Evolutionary conservation across 1,140 invertebrate species (phyloP), one percentile per base, ranked within the genome.

Genomic region (Drosophila pectinifera): DNA sequence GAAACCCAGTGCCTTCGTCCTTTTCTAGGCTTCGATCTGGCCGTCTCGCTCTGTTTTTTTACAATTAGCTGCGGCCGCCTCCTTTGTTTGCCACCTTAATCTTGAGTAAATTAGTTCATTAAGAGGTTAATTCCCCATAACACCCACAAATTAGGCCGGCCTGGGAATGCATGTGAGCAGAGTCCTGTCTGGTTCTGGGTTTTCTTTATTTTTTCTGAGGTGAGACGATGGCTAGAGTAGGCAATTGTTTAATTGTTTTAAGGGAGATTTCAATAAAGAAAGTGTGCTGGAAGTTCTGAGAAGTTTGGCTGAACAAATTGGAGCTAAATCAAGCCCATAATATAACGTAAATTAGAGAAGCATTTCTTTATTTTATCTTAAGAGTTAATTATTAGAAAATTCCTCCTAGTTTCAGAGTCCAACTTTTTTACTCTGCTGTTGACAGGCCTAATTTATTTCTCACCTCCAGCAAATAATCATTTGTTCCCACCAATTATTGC

Each of bases 71-170:
- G 73, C 43, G 73, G 77, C 65, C 77, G 85, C 76, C 84, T 90
- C 76, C 74, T 90, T 89, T 89, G 84, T 89, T 78, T 89, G 85
- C 73, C 61, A 73, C 80, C 80, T 85, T 91, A 91, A 91, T 91
- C 84, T 80, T 86, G 73, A 91, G 89, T 91, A 91, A 91, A 91
- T 91, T 91, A 91, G 89, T 91, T 91, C 89, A 91, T 91, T 91
- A 91, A 91, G 90, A 91, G 89, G 89, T 91, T 91, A 91, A 91
- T 91, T 91, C 89, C 86, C 83, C 79, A 79, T 80, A 91, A 91
- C 89, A 91, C 89, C 90, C 89, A 85, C 89, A 90, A 91, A 91
- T 91, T 91, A 83, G 65, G 54, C 42, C 28, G 45, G 31, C 64
- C 31, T 63, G 69, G 49, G 34, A 48, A 48, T 46, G 28, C 46